phyloP scores from a whole-genome alignment of 2,113 vertebrate species.

The rabbit (Oryctolagus cuniculus) region DNA sequence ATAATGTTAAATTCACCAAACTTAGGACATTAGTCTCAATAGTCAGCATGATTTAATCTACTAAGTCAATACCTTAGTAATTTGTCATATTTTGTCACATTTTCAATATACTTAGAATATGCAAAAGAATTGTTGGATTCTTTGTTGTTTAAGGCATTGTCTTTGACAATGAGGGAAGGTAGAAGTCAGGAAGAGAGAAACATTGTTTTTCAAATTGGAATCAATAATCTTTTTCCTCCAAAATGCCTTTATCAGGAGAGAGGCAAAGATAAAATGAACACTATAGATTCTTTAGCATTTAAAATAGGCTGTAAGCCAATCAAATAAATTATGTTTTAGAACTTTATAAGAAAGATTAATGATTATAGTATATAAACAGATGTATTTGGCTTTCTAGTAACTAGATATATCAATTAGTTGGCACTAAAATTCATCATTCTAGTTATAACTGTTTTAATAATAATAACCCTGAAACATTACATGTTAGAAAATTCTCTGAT shows the following conservation, averaged over 20 bases:
- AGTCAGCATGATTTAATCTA: neutral
- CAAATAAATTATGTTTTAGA: conserved; percentile 25
- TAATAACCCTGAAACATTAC: neutral
- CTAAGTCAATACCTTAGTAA: neutral
- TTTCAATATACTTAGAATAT: conserved; percentile 54
- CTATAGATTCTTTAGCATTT: conserved; percentile 12
- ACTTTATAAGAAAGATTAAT: conserved; percentile 19
- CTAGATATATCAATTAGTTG: neutral
- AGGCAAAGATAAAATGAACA: conserved; percentile 40
- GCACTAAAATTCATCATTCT: conserved; percentile 16
- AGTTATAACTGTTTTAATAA: conserved; percentile 9
- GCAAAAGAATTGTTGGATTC: neutral
- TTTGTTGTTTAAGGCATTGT: neutral
- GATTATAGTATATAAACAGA: conserved; percentile 5
- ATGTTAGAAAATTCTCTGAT: neutral
- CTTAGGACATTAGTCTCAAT: neutral
- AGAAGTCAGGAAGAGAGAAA: neutral
- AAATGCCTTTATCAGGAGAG: neutral
- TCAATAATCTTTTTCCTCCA: conserved; percentile 6
- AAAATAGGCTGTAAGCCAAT: neutral
- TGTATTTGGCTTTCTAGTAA: neutral
- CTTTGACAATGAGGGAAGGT: neutral
- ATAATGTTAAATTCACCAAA: neutral
- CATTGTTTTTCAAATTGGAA: conserved; percentile 46
- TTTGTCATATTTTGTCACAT: neutral